phyloP scores from a whole-genome alignment of 2,888 invertebrate species.

The Seira sanloemensis region DNA sequence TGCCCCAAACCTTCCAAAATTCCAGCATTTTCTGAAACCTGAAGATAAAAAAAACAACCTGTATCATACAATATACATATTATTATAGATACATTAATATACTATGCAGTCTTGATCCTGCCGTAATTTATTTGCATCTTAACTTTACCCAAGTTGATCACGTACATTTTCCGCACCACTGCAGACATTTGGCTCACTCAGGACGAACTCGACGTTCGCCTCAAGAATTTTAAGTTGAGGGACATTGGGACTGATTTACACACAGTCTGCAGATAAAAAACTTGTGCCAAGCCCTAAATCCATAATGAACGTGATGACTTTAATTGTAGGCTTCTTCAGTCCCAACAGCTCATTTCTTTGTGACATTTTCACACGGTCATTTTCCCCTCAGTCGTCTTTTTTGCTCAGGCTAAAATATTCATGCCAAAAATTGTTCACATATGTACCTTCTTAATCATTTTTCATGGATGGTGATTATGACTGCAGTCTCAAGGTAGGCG shows the following conservation, averaged over 20 bases:
- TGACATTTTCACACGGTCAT: constrained; percentile 55
- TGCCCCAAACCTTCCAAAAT: background rate
- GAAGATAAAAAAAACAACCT: no score
- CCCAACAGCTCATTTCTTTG: constrained; percentile 14
- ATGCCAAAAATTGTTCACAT: constrained; percentile 42
- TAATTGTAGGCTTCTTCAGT: constrained; percentile 51
- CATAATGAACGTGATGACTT: constrained; percentile 27
- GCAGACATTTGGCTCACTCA: background rate
- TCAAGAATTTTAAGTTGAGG: background rate
- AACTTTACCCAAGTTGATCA: background rate
- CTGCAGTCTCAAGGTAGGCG: background rate
- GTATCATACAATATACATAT: no score
- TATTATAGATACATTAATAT: no score
- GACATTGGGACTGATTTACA: background rate
- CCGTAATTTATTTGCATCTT: no score
- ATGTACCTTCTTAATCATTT: constrained; percentile 43
- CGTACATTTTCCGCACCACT: background rate
- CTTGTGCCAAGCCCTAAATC: constrained; percentile 37
- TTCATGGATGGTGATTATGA: background rate
- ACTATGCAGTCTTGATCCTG: no score
- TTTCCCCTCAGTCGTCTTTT: constrained; percentile 14
- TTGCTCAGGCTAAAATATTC: background rate
- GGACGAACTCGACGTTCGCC: no score
- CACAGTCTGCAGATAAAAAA: background rate
- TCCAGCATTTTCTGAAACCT: background rate